These are phyloP conservation scores for Aviceda subcristata DNA, from an alignment of 2,113 vertebrate species.

Conservation along the genomic window DNA sequence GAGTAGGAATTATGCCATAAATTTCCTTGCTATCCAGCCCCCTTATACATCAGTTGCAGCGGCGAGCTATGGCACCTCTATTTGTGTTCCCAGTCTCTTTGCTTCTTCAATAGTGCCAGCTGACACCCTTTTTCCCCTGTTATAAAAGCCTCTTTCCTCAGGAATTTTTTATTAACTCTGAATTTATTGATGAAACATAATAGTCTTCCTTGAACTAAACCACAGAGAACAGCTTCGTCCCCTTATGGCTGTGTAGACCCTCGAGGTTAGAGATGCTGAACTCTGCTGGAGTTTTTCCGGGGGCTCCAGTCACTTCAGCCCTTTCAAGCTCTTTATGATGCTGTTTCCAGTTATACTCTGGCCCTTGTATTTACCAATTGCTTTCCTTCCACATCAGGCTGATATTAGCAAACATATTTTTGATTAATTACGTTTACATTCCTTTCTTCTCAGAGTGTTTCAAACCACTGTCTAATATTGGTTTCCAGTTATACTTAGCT, in stretches of 20 bases:
- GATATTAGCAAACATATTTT: background rate
- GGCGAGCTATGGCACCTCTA: background rate
- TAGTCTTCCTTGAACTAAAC: background rate
- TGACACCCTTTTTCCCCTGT: background rate
- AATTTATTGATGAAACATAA: background rate
- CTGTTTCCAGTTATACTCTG: background rate
- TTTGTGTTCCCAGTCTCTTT: background rate
- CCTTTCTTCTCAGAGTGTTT: background rate
- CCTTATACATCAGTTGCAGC: background rate
- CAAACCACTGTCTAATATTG: background rate
- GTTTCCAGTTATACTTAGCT: background rate
- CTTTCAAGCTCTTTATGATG: background rate
- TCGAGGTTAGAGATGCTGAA: background rate
- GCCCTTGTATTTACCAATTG: background rate
- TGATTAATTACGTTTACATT: background rate
- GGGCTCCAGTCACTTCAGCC: background rate
- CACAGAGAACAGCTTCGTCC: background rate
- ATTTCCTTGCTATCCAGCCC: background rate
- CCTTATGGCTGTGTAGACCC: background rate
- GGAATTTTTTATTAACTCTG: background rate
- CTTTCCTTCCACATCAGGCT: background rate
- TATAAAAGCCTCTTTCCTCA: background rate
- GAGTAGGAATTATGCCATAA: background rate
- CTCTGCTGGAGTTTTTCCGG: background rate
- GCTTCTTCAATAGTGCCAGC: background rate